Conservation (phyloP, 2,888 invertebrate genomes). For the Tipula helvola region DNA sequence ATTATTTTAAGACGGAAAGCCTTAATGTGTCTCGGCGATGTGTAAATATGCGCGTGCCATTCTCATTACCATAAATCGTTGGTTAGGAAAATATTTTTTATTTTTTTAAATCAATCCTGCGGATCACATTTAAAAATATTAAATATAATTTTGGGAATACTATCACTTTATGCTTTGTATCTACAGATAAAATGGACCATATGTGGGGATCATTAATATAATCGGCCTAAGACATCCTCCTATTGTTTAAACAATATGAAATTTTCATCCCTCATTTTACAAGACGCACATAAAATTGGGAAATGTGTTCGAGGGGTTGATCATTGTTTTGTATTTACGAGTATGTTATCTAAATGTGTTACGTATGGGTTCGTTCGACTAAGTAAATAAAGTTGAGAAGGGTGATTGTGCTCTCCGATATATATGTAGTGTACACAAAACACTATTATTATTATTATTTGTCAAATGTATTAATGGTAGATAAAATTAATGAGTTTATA, state of each 20-base stretch:
- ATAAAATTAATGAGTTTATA: not conserved
- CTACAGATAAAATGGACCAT: not conserved
- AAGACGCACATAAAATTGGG: not conserved
- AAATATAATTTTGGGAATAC: not conserved
- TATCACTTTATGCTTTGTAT: not conserved
- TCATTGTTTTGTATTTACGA: not conserved
- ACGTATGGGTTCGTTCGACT: not conserved
- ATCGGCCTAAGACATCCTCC: not conserved
- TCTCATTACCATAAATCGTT: too few species aligned
- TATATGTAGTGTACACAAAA: not conserved
- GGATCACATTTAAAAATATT: not conserved
- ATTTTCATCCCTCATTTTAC: not conserved
- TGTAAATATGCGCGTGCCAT: not conserved
- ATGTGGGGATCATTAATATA: not conserved
- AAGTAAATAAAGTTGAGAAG: not conserved
- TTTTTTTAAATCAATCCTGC: too few species aligned
- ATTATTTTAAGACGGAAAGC: not conserved
- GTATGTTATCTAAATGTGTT: not conserved
- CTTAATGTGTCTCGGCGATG: not conserved
- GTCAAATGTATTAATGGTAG: slow-evolving; percentile 4
- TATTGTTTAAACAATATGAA: not conserved
- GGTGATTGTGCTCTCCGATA: not conserved
- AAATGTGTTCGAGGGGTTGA: not conserved
- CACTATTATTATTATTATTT: not conserved
- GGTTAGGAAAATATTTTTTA: too few species aligned